Base-by-base conservation (phyloP, 2,888 invertebrate genomes). In the Latrodectus hesperus region DNA sequence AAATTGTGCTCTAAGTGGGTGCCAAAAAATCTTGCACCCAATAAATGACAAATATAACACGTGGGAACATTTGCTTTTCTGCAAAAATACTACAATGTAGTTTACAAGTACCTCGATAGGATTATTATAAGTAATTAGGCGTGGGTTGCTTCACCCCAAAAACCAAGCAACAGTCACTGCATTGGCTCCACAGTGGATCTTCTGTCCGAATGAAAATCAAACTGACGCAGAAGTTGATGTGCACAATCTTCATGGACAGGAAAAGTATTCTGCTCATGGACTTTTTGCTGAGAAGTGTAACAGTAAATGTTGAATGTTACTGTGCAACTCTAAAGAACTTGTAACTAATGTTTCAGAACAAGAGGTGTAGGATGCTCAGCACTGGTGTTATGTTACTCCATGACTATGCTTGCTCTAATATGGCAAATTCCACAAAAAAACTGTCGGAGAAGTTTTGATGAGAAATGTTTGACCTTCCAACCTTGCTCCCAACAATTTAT, bases 221-320 rank as follows among this genome's bases (percentile, higher is more conserved):
- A 14, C 10, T 0, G 5, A 26, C 10, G 5, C 0, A n/a, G 10
- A 74, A 74, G 52, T n/a, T 74, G 9, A 74, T 74, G 53, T 55
- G 22, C 74, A 74, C 11, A 9, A 52, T 26, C 26, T 67, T 38
- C 52, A 73, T 65, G 81, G 73, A n/a, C 65, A 67, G 55, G 55
- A 10, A 55, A 55, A 2, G 22, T 22, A 22, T 22, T 22, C 22
- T 22, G 22, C 22, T 22, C 22, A 55, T 10, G 55, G 55, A 14
- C 14, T 55, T 55, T 14, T 14, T 55, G 14, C 10, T 14, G 14
- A 55, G 55, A 14, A 55, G 1, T 55, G 55, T 55, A 12, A 14
- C 55, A 55, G 55, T 55, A 14, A 55, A 55, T 55, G 55, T 2
- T 55, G 55, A 55, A 55, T 14, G 10, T 55, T 55, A 55, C 14